Conservation (phyloP, 2,888 invertebrate genomes). For the Acheta domesticus region DNA sequence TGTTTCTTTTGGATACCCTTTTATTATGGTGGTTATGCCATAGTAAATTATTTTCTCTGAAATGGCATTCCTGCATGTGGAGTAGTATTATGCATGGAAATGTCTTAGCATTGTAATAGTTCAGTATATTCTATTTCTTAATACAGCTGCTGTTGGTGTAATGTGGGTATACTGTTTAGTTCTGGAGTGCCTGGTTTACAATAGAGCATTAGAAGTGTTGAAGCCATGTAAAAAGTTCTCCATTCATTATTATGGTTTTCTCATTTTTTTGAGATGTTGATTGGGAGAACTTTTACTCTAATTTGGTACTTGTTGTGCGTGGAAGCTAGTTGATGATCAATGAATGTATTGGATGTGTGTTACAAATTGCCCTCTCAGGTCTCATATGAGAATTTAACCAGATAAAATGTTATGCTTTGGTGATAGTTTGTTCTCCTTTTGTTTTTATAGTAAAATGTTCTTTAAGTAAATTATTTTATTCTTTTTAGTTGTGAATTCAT, state of each 20-base stretch:
- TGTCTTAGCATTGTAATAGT: not conserved
- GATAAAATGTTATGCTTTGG: not conserved
- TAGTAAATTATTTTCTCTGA: not conserved
- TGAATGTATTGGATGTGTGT: too few species aligned
- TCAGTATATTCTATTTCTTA: not conserved
- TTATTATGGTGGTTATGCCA: constrained; percentile 12
- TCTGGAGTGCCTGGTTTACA: not conserved
- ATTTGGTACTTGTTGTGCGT: too few species aligned
- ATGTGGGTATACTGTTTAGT: constrained; percentile 3
- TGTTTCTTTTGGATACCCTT: constrained; percentile 4
- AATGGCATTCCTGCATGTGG: not conserved
- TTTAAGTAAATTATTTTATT: not conserved
- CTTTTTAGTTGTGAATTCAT: not conserved
- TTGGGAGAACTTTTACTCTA: too few species aligned
- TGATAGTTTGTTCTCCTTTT: not conserved
- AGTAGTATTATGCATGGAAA: constrained; percentile 2
- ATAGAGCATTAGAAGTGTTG: not conserved
- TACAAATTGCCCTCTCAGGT: not conserved
- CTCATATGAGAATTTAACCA: not conserved
- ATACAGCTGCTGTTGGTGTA: not conserved
- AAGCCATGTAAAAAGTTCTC: too few species aligned
- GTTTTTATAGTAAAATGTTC: not conserved
- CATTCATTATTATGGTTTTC: too few species aligned
- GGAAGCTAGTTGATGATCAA: too few species aligned
- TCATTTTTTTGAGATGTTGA: too few species aligned